These are phyloP conservation scores for Emydoidea blandingii DNA, from an alignment of 2,797 vertebrate species.

Conservation along the genomic window DNA sequence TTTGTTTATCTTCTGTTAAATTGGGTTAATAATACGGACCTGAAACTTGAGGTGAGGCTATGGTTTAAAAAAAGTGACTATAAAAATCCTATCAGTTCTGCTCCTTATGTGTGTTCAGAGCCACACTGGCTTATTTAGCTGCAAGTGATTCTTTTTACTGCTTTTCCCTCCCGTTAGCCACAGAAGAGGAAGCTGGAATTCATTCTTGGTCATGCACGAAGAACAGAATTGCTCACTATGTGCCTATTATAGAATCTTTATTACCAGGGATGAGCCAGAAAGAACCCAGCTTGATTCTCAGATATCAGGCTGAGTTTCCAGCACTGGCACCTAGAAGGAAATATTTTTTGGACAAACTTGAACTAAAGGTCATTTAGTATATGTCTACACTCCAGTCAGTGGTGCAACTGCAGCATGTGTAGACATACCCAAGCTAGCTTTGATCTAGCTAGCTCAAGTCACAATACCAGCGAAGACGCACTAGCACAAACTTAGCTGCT, in stretches of 20 bases:
- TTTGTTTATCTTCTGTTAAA: not conserved
- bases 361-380: rapidly evolving
- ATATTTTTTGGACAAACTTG: not conserved
- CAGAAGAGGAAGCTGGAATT: conserved; percentile 49
- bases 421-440: not conserved
- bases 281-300: conserved; percentile 59
- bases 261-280: conserved; percentile 66
- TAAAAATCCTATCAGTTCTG: not conserved
- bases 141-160: not conserved
- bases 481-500: not conserved
- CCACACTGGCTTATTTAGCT: not conserved
- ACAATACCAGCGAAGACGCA: not conserved
- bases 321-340: not conserved
- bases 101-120: not conserved
- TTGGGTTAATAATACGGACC: conserved; percentile 18
- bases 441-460: not conserved
- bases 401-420: not conserved
- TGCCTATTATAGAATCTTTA: conserved; percentile 66
- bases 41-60: not conserved
- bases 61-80: not conserved
- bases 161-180: not conserved
- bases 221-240: conserved; percentile 35
- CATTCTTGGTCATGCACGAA: conserved; percentile 50
- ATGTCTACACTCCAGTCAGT: not conserved
- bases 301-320: conserved; percentile 62